Evolutionary conservation across 2,888 invertebrate genomes (phyloP).

Genomic region (Portevinia maculata): DNA sequence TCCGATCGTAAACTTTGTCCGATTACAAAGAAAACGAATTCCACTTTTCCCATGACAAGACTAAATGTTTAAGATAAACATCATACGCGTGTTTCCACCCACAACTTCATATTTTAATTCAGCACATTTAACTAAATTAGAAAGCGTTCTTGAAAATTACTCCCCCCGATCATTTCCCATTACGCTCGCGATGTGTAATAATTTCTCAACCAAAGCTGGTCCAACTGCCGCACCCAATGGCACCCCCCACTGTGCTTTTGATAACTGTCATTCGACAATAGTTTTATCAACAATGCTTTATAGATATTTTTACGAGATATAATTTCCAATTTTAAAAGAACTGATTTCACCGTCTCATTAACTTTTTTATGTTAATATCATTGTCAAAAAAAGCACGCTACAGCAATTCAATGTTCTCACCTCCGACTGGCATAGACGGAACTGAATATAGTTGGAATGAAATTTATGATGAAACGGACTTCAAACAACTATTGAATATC

Average conservation of each 20-base stretch:
- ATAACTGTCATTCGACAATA: conserved; percentile 57
- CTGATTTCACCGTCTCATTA: conserved; percentile 62
- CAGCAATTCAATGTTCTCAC: conserved; percentile 32
- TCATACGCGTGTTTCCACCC: neutral
- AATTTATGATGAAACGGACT: conserved; percentile 27
- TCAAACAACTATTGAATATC: conserved; percentile 49
- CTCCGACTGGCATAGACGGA: conserved; percentile 42
- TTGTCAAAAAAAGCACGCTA: conserved; percentile 8
- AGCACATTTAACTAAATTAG: neutral
- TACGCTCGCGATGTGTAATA: conserved; percentile 6
- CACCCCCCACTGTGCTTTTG: conserved; percentile 61
- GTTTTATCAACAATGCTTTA: conserved; percentile 66
- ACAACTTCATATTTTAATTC: neutral
- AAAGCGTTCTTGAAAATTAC: no score
- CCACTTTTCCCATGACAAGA: neutral
- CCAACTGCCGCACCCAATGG: conserved; percentile 24
- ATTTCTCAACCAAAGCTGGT: conserved; percentile 13
- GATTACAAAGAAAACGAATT: neutral
- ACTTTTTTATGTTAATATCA: conserved; percentile 48
- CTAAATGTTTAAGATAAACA: neutral
- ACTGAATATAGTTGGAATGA: conserved; percentile 41
- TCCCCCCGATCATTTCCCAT: conserved; percentile 6
- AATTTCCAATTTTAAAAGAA: conserved; percentile 29
- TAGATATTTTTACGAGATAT: conserved; percentile 46
- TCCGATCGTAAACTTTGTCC: neutral